These are phyloP conservation scores for Ancistrus triradiatus DNA, from an alignment of 2,113 vertebrate genomes.

Conservation along the genomic window DNA sequence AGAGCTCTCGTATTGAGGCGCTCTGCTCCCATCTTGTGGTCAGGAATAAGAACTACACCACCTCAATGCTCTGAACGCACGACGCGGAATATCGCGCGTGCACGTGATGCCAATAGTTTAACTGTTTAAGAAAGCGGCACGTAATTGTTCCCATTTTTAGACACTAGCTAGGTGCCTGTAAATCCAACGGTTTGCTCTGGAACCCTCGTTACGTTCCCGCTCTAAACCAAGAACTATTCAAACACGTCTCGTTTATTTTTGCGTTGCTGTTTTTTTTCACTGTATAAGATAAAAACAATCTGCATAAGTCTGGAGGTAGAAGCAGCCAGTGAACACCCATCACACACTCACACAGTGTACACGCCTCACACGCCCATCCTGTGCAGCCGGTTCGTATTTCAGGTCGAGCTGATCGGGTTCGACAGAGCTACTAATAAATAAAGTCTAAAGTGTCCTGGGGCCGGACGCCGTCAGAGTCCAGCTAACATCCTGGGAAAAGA, in stretches of 20 bases:
- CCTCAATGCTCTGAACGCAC: too few species aligned
- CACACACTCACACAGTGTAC: neutral
- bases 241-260: constrained; percentile 4
- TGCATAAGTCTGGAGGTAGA: constrained; percentile 43
- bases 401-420: neutral
- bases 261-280: neutral
- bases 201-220: too few species aligned
- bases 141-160: too few species aligned
- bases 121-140: too few species aligned
- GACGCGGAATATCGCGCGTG: too few species aligned
- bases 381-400: neutral
- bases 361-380: neutral
- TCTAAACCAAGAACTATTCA: too few species aligned
- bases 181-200: too few species aligned
- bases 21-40: constrained; percentile 2
- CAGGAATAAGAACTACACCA: neutral
- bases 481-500: neutral
- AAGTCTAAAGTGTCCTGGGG: constrained; percentile 26
- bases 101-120: too few species aligned
- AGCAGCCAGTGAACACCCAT: neutral
- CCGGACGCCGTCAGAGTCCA: too few species aligned
- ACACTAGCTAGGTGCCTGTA: too few species aligned
- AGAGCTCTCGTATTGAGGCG: too few species aligned
- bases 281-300: constrained; percentile 27
- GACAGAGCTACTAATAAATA: constrained; percentile 21